Percentiles rank a stretch among this genome's conserved stretches.
These are phyloP conservation scores for Oxycera nigricornis DNA, from an alignment of 2,888 invertebrate genomes.

Conservation along the genomic window DNA sequence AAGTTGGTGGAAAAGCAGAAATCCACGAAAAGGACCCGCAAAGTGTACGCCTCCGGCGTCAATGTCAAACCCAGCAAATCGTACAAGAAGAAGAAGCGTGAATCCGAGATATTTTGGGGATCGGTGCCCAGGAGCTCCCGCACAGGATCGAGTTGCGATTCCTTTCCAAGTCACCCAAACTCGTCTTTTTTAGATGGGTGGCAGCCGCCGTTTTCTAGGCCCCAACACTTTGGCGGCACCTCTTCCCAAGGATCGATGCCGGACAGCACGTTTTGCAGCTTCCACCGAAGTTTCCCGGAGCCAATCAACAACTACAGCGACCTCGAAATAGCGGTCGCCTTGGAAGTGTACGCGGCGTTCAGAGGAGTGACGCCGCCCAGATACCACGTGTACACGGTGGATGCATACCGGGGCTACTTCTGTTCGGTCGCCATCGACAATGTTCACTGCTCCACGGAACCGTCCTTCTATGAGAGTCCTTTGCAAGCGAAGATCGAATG, in stretches of 20 bases:
- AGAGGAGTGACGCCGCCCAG: neutral
- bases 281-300: neutral
- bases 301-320: neutral
- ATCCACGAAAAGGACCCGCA: neutral
- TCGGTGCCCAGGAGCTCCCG: neutral
- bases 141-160: too few relatives aligned
- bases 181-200: neutral
- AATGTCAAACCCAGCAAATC: neutral
- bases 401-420: neutral
- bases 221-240: neutral
- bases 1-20: constrained; percentile 6
- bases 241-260: neutral
- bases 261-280: neutral
- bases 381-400: neutral
- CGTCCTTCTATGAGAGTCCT: neutral
- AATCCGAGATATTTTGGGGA: neutral
- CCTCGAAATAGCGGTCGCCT: neutral
- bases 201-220: neutral
- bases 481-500: neutral
- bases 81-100: neutral
- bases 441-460: neutral
- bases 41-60: neutral
- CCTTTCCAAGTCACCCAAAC: neutral
- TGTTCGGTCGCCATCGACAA: neutral
- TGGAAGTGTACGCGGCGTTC: neutral